Conservation (phyloP, 2,113 vertebrate species). For the Lagopus muta region DNA sequence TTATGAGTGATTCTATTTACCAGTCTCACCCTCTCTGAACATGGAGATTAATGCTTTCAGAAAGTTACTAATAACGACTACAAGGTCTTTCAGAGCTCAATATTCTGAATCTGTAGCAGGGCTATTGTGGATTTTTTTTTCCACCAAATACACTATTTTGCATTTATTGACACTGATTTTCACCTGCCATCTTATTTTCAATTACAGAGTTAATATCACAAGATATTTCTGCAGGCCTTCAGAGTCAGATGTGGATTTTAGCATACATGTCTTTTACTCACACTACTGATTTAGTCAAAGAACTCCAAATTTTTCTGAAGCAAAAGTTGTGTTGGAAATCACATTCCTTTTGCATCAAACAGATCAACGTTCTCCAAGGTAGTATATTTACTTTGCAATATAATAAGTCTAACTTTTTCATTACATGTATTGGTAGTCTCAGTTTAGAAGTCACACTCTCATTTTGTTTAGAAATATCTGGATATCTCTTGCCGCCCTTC, state of each 20-base stretch:
- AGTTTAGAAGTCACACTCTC: background rate
- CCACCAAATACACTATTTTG: background rate
- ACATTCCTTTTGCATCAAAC: background rate
- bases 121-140: background rate
- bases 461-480: background rate
- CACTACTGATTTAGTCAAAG: background rate
- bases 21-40: constrained; percentile 18
- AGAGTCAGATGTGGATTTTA: constrained; percentile 1
- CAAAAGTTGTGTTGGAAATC: background rate
- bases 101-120: background rate
- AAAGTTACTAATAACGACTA: constrained; percentile 25
- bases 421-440: background rate
- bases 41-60: constrained; percentile 40
- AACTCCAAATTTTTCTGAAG: background rate
- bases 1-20: constrained; percentile 17
- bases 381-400: background rate
- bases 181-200: constrained; percentile 16
- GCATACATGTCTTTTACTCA: background rate
- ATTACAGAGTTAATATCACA: constrained; percentile 8
- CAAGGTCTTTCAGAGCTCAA: constrained; percentile 11
- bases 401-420: background rate
- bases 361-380: background rate
- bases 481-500: background rate
- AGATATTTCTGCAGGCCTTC: constrained; percentile 23
- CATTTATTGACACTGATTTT: constrained; percentile 35